A percentile compares a stretch with the other conserved stretches of the same genome.
phyloP scores from a whole-genome alignment of 2,797 vertebrate species.

The Psittacula echo region DNA sequence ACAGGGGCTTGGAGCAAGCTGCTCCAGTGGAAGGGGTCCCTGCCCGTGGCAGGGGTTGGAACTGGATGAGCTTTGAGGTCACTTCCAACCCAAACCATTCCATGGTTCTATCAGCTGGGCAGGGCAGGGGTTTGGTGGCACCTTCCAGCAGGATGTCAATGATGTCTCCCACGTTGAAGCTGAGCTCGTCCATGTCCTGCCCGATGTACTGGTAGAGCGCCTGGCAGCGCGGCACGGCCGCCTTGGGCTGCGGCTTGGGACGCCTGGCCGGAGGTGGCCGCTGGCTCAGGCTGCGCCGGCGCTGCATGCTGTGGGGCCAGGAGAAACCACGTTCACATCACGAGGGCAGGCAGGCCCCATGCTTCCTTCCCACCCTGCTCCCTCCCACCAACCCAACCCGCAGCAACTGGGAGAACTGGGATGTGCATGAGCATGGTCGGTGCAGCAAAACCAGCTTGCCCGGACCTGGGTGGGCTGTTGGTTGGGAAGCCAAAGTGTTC shows the following conservation, averaged over 20 bases:
- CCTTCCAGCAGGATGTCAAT: conserved; percentile 92
- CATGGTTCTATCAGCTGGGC: background rate
- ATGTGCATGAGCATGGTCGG: background rate
- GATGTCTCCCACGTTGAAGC: conserved; percentile 88
- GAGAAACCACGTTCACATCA: fast-evolving
- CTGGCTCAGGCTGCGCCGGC: conserved; percentile 85
- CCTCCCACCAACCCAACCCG: fast-evolving
- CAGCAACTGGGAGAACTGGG: background rate
- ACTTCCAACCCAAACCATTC: too few relatives aligned
- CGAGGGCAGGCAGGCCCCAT: background rate
- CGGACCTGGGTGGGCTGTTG: fast-evolving
- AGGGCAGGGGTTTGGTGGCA: background rate
- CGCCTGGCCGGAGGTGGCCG: conserved; percentile 85
- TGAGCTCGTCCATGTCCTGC: conserved; percentile 95
- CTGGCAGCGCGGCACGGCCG: conserved; percentile 81
- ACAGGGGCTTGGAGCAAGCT: too few relatives aligned
- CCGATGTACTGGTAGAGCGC: conserved; percentile 92
- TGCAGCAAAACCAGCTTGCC: too few relatives aligned
- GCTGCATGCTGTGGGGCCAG: conserved; percentile 80
- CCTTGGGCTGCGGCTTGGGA: conserved; percentile 82
- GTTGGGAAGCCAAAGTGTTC: too few relatives aligned
- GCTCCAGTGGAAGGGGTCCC: too few relatives aligned
- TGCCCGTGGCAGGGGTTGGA: too few relatives aligned
- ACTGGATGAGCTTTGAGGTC: too few relatives aligned
- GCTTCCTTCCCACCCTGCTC: background rate